Evolutionary conservation across 2,113 vertebrate genomes (phyloP).

Genomic region (Natator depressus): DNA sequence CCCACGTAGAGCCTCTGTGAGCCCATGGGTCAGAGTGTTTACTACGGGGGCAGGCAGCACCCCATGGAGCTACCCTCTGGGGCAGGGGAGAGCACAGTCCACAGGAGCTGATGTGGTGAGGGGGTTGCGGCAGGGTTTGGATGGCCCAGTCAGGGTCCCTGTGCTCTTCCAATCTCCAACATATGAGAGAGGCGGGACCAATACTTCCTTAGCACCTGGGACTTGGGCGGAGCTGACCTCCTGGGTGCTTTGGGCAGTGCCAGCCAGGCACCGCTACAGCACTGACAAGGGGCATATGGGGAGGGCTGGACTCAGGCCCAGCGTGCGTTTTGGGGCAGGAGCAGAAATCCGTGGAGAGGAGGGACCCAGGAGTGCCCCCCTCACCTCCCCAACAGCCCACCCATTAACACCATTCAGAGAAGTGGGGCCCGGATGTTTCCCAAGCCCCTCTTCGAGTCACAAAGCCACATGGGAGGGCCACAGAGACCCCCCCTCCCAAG

Average conservation of each 20-base stretch:
- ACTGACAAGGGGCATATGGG: not conserved
- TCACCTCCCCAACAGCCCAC: not conserved
- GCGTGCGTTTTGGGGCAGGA: not conserved
- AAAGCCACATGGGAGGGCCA: not conserved
- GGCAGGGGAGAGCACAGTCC: too few relatives aligned
- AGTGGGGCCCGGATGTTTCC: not conserved
- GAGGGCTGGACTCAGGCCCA: not conserved
- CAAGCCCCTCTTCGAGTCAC: not conserved
- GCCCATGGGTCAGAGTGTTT: not conserved
- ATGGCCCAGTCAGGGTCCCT: not conserved
- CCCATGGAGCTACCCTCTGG: not conserved
- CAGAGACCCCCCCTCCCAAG: rapidly evolving
- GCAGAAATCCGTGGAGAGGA: not conserved
- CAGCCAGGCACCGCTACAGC: not conserved
- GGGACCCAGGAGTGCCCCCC: not conserved
- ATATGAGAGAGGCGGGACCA: not conserved
- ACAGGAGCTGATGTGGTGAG: not conserved
- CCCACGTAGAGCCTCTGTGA: too few relatives aligned
- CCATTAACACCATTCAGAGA: not conserved
- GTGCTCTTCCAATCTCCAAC: not conserved
- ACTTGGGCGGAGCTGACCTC: not conserved
- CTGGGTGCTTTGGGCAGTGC: too few relatives aligned
- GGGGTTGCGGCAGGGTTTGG: not conserved
- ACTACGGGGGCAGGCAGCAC: not conserved
- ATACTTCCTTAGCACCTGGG: not conserved